Base-by-base conservation (phyloP, 2,888 invertebrate species). In the Itoplectis maculator region DNA sequence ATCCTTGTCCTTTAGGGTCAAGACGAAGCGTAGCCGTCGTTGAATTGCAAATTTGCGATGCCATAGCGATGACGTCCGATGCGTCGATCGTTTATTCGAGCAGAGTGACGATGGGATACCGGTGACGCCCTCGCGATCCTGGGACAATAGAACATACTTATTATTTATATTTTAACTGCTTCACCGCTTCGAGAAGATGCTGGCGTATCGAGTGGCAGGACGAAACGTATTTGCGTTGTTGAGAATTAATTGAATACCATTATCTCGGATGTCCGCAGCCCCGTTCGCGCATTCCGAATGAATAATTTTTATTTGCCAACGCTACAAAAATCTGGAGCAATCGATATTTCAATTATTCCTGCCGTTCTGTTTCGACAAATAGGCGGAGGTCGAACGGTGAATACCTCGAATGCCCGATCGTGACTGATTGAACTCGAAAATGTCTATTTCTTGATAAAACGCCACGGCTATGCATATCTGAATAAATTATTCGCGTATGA, bases 81-180 rank as follows among this genome's bases (percentile, higher is more conserved):
- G 35, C 15, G 6, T 29, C 66, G 47, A 66, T 47, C 29, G 47
- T 66, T 66, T 47, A 18, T 47, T 66, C 66, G 35, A 45, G 15
- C 8, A 47, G n/a, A n/a, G 47, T 15, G 66, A 66, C 47, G 29
- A 66, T 47, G 66, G 29, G 66, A 66, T 66, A 47, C 45, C 47
- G 29, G 40, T 15, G 7, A 66, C 66, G 47, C 47, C 29, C 11
- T 23, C 47, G 35, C 40, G 47, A 29, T 66, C 8, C 29, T 66
- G 35, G n/a, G 15, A 45, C 66, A 23, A 66, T 29, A 3, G 66
- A 49, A n/a, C 15, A 42, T n/a, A 42, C n/a, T 18, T 20, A 45
- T 42, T n/a, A 29, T 15, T 45, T 45, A 65, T 65, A 1, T 9
- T 23, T 54, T 23, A 54, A 23, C 54, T 54, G 4, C 54, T 51